Evolutionary conservation across 2,113 vertebrate species (phyloP).

Genomic region (Rutilus rutilus): DNA sequence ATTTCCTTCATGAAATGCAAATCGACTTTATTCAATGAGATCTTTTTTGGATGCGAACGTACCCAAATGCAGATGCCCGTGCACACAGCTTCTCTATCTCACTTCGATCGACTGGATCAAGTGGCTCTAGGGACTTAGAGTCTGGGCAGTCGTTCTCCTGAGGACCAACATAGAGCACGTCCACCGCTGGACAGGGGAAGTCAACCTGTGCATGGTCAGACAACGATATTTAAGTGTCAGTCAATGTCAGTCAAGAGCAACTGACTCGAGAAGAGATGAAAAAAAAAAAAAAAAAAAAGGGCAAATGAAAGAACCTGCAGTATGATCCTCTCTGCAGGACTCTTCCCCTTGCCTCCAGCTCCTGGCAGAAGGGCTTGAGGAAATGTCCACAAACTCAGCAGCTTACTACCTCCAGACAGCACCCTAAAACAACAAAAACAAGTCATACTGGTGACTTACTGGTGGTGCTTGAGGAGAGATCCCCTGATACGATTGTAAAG

Average conservation of each 20-base stretch:
- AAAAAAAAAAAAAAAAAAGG: neutral
- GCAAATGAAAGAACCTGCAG: slow-evolving; percentile 81
- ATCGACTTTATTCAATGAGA: neutral
- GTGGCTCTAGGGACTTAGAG: slow-evolving; percentile 77
- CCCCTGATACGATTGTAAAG: too few species aligned
- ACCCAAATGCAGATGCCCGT: slow-evolving; percentile 87
- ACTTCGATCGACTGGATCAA: slow-evolving; percentile 81
- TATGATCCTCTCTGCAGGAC: slow-evolving; percentile 82
- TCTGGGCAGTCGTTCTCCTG: slow-evolving; percentile 73
- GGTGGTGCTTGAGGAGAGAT: too few species aligned
- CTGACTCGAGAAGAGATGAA: too few species aligned
- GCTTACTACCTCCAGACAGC: slow-evolving; percentile 84
- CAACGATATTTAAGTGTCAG: neutral
- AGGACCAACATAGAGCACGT: slow-evolving; percentile 87
- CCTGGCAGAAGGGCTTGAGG: slow-evolving; percentile 69
- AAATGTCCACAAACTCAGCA: slow-evolving; percentile 88
- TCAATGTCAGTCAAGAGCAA: neutral
- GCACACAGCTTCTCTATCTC: slow-evolving; percentile 86
- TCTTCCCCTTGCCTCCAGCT: slow-evolving; percentile 74
- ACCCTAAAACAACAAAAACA: slow-evolving; percentile 70
- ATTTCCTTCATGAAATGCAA: neutral
- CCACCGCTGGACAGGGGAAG: slow-evolving; percentile 83
- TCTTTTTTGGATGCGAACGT: slow-evolving; percentile 46
- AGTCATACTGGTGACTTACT: too few species aligned
- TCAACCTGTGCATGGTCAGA: slow-evolving; percentile 81